A percentile compares a stretch with the other conserved stretches of the same genome.
Conservation (phyloP, 92 coral and sea anemone species). For the Nematostella vectensis region DNA sequence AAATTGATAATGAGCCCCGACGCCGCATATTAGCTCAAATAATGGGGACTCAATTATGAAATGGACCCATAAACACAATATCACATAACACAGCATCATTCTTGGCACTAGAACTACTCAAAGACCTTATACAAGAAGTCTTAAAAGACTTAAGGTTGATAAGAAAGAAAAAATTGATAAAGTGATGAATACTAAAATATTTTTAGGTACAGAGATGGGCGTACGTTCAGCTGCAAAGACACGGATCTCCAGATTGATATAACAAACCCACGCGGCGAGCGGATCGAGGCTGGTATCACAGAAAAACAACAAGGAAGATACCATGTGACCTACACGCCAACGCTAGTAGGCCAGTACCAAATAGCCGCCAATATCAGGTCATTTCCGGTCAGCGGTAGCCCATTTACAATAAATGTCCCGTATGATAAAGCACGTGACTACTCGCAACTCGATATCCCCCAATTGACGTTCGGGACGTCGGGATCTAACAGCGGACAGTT, state of each 20-base stretch:
- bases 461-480: conserved; percentile 21
- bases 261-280: conserved; percentile 19
- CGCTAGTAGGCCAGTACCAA: conserved; percentile 25
- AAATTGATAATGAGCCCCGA: no score
- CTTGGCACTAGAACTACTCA: no score
- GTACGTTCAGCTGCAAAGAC: conserved; percentile 26
- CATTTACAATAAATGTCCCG: conserved; percentile 28
- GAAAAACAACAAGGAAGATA: conserved; percentile 35
- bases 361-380: conserved; percentile 42
- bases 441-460: conserved; percentile 25
- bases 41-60: no score
- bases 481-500: conserved; percentile 30
- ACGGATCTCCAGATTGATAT: conserved; percentile 21
- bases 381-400: conserved; percentile 38
- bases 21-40: no score
- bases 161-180: no score
- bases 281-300: conserved; percentile 8
- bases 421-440: conserved; percentile 22
- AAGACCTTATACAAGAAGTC: no score
- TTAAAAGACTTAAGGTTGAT: no score
- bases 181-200: background rate
- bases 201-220: conserved; percentile 52
- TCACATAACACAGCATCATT: no score
- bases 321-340: conserved; percentile 26
- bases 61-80: no score